These are phyloP conservation scores for Ophioninae sp. DNA, from an alignment of 2,888 invertebrate species.

Conservation along the genomic window DNA sequence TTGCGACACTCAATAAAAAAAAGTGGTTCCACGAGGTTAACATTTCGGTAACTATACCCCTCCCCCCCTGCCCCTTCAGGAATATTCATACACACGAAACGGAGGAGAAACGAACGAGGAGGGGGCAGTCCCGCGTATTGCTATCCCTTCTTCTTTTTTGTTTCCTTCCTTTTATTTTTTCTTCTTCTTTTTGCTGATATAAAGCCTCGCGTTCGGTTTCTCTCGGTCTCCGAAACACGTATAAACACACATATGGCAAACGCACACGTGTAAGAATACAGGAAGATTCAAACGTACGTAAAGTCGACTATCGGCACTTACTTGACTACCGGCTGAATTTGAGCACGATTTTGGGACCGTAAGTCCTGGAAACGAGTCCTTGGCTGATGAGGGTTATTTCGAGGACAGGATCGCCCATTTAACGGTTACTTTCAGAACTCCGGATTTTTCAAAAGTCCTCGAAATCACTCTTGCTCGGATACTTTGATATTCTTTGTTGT, in stretches of 20 bases:
- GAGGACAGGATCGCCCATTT: no score
- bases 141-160: slow-evolving; percentile 41
- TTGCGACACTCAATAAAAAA: slow-evolving; percentile 84
- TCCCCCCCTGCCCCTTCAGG: slow-evolving; percentile 67
- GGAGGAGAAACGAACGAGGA: slow-evolving; percentile 37
- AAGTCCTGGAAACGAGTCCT: no score
- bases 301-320: neutral
- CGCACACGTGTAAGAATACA: neutral
- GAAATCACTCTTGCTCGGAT: no score
- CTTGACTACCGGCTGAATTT: no score
- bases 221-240: neutral
- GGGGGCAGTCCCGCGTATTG: slow-evolving; percentile 31
- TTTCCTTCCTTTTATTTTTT: neutral
- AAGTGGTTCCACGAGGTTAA: slow-evolving; percentile 85
- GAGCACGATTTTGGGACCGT: no score
- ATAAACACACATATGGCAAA: neutral
- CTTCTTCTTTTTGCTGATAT: slow-evolving; percentile 31
- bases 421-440: no score
- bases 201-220: slow-evolving; percentile 34
- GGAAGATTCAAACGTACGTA: neutral
- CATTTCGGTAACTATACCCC: slow-evolving; percentile 82
- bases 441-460: no score
- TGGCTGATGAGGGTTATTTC: no score
- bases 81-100: slow-evolving; percentile 60
- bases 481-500: neutral